Percentiles rank a stretch among this genome's conserved stretches.
phyloP scores from a whole-genome alignment of 2,888 invertebrate species.

The Tromatobia lineatoria region DNA sequence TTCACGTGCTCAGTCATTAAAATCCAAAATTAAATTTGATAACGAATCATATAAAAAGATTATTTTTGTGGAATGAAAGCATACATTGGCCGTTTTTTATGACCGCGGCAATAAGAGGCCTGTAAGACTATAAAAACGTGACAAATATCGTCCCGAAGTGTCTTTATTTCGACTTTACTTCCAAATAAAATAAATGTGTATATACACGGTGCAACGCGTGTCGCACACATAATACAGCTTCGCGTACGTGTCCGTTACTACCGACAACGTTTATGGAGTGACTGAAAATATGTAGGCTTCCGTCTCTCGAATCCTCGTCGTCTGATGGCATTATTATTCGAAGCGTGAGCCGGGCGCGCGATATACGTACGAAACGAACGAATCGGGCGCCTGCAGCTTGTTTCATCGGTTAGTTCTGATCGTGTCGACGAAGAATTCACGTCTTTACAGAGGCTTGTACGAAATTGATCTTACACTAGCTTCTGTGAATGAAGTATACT shows the following conservation, averaged over 20 bases:
- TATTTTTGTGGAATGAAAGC: not conserved
- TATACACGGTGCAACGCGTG: not conserved
- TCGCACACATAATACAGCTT: constrained; percentile 12
- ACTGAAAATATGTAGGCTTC: constrained; percentile 44
- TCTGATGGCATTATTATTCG: constrained; percentile 49
- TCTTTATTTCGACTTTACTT: not conserved
- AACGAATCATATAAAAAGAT: no score
- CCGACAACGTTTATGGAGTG: constrained; percentile 33
- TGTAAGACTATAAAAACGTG: constrained; percentile 7
- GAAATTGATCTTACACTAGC: constrained; percentile 16
- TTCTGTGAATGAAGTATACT: not conserved
- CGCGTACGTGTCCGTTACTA: constrained; percentile 21
- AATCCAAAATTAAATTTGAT: no score
- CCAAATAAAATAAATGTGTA: not conserved
- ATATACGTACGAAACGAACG: constrained; percentile 54
- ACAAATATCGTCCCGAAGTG: not conserved
- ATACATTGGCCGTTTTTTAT: not conserved
- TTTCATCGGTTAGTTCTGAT: constrained; percentile 10
- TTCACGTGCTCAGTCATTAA: no score
- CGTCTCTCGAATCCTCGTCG: constrained; percentile 30
- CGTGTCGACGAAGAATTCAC: not conserved
- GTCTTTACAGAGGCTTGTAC: constrained; percentile 1
- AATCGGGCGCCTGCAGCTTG: constrained; percentile 21
- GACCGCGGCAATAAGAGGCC: not conserved
- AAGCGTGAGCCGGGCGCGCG: constrained; percentile 71